These are phyloP conservation scores for Spodoptera exigua DNA, from an alignment of 2,888 invertebrate genomes.

Conservation along the genomic window DNA sequence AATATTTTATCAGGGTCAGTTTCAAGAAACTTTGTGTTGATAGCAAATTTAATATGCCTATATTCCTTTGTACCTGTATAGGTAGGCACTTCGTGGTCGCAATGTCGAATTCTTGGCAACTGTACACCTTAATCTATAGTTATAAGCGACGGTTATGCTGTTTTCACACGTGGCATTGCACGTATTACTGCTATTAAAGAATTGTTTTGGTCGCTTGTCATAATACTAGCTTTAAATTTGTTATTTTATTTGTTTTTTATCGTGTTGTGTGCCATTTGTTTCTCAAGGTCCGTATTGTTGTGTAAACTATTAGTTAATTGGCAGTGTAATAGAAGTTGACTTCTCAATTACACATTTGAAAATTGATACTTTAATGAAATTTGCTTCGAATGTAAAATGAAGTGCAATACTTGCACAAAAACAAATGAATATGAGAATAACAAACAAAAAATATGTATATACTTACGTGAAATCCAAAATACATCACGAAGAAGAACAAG, in stretches of 20 bases:
- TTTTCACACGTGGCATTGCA: slow-evolving; percentile 31
- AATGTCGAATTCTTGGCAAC: slow-evolving; percentile 51
- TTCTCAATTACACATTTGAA: not conserved
- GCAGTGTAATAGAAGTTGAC: not conserved
- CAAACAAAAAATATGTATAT: too few relatives aligned
- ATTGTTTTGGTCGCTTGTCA: slow-evolving; percentile 39
- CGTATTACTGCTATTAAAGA: slow-evolving; percentile 19
- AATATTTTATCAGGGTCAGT: slow-evolving; percentile 22
- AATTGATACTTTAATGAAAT: too few relatives aligned
- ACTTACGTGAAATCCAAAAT: too few relatives aligned
- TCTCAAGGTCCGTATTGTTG: slow-evolving; percentile 18
- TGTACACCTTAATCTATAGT: slow-evolving; percentile 32
- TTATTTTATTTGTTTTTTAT: slow-evolving; percentile 20
- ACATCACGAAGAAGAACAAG: too few relatives aligned
- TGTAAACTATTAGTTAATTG: slow-evolving; percentile 7
- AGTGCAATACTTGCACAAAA: too few relatives aligned
- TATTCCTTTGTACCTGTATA: slow-evolving; percentile 25
- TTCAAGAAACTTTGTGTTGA: slow-evolving; percentile 20
- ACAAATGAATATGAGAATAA: too few relatives aligned
- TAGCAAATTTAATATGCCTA: slow-evolving; percentile 14
- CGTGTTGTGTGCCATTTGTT: slow-evolving; percentile 4
- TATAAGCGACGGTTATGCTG: slow-evolving; percentile 28
- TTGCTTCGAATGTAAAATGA: too few relatives aligned
- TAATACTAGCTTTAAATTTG: slow-evolving; percentile 31
- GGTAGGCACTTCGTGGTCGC: slow-evolving; percentile 25